Base-by-base conservation (phyloP, 37 sponge, comb jelly and placozoan species). In the Haliclona indistincta region DNA sequence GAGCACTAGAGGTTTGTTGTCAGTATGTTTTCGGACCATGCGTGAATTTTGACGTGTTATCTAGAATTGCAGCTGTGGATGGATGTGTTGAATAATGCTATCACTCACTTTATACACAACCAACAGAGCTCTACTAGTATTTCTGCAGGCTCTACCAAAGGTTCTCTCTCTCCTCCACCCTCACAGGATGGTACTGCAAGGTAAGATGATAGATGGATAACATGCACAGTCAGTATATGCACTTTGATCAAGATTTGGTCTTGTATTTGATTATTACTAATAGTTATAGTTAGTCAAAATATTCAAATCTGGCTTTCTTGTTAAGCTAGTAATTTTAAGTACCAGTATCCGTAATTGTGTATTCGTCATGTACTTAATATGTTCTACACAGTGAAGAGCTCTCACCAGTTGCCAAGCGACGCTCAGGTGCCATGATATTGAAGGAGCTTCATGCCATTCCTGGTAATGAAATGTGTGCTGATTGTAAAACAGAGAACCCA, bases 391-490 rank as follows among this genome's bases (percentile, higher is more conserved):
- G n/a, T n/a, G n/a, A n/a, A n/a, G n/a, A n/a, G n/a, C n/a, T n/a
- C n/a, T n/a, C n/a, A n/a, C n/a, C n/a, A n/a, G 28, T 25, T 8
- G 11, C 28, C 25, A 58, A 26, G 28, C 60, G 26, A 7, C 60
- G 60, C n/a, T 58, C 60, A 25, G 28, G 26, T 58, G 60, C 60
- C 7, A 25, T 26, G n/a, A 20, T 58, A n/a, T n/a, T 58, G 32
- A 82, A 79, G 62, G 91, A 86, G 67, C 80, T 96, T 13, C 77
- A 81, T 28, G 40, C 83, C 23, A 70, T 89, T 8, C 74, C 79
- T 11, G 96, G 96, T 0, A 96, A 96, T 53, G 79, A 76, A 0
- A 52, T 70, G 47, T 96, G 96, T 81, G 96, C 81, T 11, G 96
- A 96, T 63, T 96, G 96, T 56, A 63, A 72, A 0, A 71, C 71